Percentiles rank a stretch among this genome's conserved stretches.
phyloP scores from a whole-genome alignment of 2,113 vertebrate genomes.

The Lota lota region DNA sequence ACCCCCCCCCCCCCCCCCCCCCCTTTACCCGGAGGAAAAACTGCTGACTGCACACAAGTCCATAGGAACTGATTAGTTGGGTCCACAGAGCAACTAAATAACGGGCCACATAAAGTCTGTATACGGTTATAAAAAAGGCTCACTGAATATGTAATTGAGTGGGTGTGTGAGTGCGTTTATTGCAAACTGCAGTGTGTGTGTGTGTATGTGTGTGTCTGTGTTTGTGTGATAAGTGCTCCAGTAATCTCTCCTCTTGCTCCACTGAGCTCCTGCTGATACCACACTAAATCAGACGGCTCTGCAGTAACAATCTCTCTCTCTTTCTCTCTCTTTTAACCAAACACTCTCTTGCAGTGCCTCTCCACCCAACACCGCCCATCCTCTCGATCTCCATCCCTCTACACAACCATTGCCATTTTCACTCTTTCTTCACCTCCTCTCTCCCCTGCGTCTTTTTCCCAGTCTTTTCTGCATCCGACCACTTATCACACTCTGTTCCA shows the following conservation, averaged over 20 bases:
- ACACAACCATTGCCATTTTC: constrained; percentile 8
- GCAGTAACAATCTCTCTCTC: constrained; percentile 46
- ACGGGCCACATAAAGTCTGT: constrained; percentile 5
- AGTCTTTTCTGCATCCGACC: neutral
- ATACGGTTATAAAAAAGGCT: constrained; percentile 26
- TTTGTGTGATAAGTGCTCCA: constrained; percentile 34
- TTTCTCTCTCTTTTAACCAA: constrained; percentile 17
- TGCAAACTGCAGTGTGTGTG: neutral
- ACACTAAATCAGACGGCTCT: constrained; percentile 65
- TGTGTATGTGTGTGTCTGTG: constrained; percentile 20
- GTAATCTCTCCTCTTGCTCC: constrained; percentile 52
- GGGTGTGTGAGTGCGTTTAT: constrained; percentile 16
- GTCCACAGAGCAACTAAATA: neutral
- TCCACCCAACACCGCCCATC: neutral
- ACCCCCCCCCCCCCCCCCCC: constrained; percentile 21
- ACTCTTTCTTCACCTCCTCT: constrained; percentile 15
- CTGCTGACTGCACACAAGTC: constrained; percentile 1
- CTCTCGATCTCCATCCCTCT: neutral
- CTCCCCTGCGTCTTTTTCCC: neutral
- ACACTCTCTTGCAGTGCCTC: constrained; percentile 11
- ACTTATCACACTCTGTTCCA: neutral
- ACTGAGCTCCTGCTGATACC: constrained; percentile 51
- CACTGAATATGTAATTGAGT: constrained; percentile 13
- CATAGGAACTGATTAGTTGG: neutral
- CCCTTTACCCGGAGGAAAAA: constrained; percentile 13